Conservation (phyloP, 1,140 invertebrate genomes). For the Zaprionus ghesquierei region DNA sequence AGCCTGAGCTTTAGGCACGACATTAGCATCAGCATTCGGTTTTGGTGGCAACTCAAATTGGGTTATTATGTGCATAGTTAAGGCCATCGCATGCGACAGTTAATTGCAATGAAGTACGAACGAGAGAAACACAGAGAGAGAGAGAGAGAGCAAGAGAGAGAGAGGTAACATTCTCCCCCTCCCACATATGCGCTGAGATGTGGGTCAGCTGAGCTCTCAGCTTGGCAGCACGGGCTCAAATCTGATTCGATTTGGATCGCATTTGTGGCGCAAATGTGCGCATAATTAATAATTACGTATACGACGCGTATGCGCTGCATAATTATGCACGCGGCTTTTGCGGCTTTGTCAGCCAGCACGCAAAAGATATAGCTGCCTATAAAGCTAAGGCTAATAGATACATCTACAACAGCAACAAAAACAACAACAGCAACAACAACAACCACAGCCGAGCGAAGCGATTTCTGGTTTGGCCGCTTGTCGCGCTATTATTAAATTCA, state of each 20-base stretch:
- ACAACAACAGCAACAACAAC: background rate
- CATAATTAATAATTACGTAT: conserved; percentile 51
- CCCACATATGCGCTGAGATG: conserved; percentile 1
- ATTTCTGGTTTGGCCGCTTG: conserved; percentile 30
- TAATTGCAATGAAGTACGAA: conserved; percentile 67
- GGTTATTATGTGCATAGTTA: conserved; percentile 81
- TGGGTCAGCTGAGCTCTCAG: conserved; percentile 27
- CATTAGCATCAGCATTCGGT: conserved; percentile 4
- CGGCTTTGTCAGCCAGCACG: conserved; percentile 34
- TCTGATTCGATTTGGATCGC: conserved; percentile 58
- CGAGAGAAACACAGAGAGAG: too few relatives aligned
- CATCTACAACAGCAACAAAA: conserved; percentile 4
- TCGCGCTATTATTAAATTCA: conserved; percentile 21
- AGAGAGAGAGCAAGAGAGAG: background rate
- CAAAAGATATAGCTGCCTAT: conserved; percentile 15
- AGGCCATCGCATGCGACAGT: conserved; percentile 70
- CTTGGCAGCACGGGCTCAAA: conserved; percentile 25
- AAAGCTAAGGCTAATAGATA: conserved; percentile 10
- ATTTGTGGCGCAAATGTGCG: conserved; percentile 48
- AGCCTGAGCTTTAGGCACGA: conserved; percentile 1
- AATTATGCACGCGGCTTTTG: conserved; percentile 58
- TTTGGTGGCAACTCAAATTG: conserved; percentile 55
- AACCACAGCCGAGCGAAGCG: background rate
- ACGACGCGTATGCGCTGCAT: conserved; percentile 43
- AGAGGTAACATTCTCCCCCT: conserved; percentile 18